Conservation (phyloP, 1,140 invertebrate species). For the Luehdorfia chinensis region DNA sequence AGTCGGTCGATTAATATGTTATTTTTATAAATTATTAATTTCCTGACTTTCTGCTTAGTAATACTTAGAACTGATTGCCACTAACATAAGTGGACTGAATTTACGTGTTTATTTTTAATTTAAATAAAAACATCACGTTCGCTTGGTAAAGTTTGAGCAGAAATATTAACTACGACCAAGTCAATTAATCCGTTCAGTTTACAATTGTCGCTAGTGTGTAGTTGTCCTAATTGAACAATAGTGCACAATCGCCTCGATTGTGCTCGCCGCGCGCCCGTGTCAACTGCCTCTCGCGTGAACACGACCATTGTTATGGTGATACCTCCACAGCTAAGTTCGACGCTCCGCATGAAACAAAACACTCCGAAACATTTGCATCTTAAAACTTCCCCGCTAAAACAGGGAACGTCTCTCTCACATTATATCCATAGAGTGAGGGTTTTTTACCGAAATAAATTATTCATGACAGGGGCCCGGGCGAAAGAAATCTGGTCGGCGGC, state of each 20-base stretch:
- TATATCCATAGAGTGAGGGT: constrained; percentile 26
- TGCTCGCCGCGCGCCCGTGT: constrained; percentile 41
- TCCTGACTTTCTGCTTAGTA: no score
- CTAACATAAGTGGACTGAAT: no score
- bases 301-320: constrained; percentile 67
- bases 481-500: constrained; percentile 32
- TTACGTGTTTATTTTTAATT: no score
- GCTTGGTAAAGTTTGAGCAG: no score
- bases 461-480: constrained; percentile 37
- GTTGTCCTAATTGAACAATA: constrained; percentile 46
- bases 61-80: no score
- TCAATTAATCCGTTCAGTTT: no score
- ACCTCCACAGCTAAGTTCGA: constrained; percentile 44
- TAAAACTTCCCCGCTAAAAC: constrained; percentile 33
- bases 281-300: constrained; percentile 59
- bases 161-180: no score
- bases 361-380: constrained; percentile 46
- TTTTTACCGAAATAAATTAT: constrained; percentile 58
- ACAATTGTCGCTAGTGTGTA: not conserved
- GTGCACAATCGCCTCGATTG: constrained; percentile 61
- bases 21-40: no score
- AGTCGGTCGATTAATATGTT: no score
- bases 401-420: constrained; percentile 22
- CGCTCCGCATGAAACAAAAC: constrained; percentile 57
- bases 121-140: no score